Conservation (phyloP, 2,888 invertebrate genomes). For the Gymnoscelis rufifasciata region DNA sequence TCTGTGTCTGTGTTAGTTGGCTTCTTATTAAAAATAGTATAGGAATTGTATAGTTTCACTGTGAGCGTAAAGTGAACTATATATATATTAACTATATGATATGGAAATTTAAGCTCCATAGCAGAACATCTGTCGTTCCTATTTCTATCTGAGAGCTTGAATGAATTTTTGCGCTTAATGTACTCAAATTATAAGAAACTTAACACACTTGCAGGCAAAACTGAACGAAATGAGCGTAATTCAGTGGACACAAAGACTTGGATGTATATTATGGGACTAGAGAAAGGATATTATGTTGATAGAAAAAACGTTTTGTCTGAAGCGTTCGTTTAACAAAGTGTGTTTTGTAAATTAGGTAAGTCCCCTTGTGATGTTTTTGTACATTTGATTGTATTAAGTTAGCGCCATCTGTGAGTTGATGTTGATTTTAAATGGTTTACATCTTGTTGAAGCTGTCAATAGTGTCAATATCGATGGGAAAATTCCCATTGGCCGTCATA, state of each 20-base stretch:
- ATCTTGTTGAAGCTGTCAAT: constrained; percentile 1
- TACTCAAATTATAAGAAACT: no score
- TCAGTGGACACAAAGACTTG: not conserved
- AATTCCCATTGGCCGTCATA: no score
- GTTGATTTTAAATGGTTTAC: constrained; percentile 5
- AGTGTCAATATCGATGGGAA: not conserved
- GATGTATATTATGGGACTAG: not conserved
- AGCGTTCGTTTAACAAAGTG: not conserved
- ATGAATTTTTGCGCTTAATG: no score
- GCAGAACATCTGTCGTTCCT: no score
- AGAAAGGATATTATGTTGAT: not conserved
- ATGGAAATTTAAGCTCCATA: no score
- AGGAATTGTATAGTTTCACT: no score
- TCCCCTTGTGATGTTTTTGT: constrained; percentile 15
- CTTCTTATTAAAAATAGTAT: no score
- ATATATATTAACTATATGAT: no score
- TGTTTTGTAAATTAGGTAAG: constrained; percentile 8
- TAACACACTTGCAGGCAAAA: no score
- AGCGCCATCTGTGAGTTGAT: constrained; percentile 2
- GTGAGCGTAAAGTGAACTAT: no score
- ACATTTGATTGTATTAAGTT: constrained; percentile 15
- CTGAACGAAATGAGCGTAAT: no score
- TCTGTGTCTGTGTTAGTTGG: not conserved
- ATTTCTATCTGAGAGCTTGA: no score
- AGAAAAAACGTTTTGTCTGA: not conserved